Evolutionary conservation across 30 jellyfish, hydroid and myxozoan species (phyloP), one percentile per base, ranked within the genome.

Genomic region (Pelagia noctiluca): DNA sequence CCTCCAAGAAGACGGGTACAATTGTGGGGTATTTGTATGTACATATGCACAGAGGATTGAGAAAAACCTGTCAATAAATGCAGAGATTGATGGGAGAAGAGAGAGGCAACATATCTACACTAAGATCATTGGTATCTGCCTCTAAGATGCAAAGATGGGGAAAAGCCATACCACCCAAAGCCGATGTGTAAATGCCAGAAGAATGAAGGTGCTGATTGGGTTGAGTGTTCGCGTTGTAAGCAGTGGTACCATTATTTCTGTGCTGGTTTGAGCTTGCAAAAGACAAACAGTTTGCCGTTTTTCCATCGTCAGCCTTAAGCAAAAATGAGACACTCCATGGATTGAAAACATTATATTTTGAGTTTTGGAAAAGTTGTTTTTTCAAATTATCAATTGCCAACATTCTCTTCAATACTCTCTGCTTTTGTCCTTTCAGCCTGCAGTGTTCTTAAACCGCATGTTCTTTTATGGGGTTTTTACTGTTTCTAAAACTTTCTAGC

Each of bases 1-100:
- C 35, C 86, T 79, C 4, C 90, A 62, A 64, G 70, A 63, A 64
- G 89, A 24, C 35, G 37, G 88, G 19, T 79, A 24, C 48, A 79
- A 65, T 35, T 79, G 90, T 37, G 90, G 88, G 10, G 89, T 79
- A 32, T 79, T 61, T 65, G 87, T 65, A 34, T 79, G 90, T 48
- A 32, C 71, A 35, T 57, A 79, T 79, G 90, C 57, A 42, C 57
- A 42, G 57, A 42, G 57, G 16, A 42, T 42, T 60, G 30, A 5
- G 35, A 60, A 24, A 22, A 60, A 26, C 35, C 72, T 5, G 35
- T 60, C 35, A 24, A 60, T 60, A n/a, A 60, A 10, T 12, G 35
- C 72, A 60, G 35, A 60, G 72, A n/a, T 26, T 24, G 30, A n/a
- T 60, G 30, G 30, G 21, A 42, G 57, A 42, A 8, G 57, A 12